Evolutionary conservation across 2,888 invertebrate species (phyloP).

Genomic region (Myopa testacea): DNA sequence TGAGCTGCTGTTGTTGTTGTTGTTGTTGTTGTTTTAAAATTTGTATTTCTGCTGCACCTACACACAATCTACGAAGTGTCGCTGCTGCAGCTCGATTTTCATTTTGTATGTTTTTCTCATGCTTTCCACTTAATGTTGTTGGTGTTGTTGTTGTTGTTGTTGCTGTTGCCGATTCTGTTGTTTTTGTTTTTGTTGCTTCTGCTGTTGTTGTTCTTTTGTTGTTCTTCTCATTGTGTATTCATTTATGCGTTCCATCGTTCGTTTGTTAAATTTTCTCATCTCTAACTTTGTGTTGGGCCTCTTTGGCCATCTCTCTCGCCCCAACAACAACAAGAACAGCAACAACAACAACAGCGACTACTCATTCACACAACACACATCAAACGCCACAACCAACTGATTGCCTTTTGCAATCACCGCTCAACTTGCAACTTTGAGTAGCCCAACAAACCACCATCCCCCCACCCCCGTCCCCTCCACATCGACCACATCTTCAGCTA

Average conservation of each 20-base stretch:
- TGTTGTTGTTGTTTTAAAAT: constrained; percentile 3
- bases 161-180: no score
- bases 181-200: no score
- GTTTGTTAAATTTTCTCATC: not conserved
- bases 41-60: constrained; percentile 10
- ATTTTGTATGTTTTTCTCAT: not conserved
- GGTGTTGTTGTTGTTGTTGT: not conserved
- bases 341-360: no score
- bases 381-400: no score
- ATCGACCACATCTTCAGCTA: not conserved
- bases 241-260: not conserved
- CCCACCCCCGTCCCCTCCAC: not conserved
- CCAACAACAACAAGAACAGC: not conserved
- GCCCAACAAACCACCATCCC: not conserved
- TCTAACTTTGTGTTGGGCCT: not conserved
- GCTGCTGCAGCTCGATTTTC: not conserved
- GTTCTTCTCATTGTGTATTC: not conserved
- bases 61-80: constrained; percentile 4
- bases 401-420: not conserved
- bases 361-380: no score
- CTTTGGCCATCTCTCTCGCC: not conserved
- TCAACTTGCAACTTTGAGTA: not conserved
- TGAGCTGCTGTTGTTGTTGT: not conserved
- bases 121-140: not conserved
- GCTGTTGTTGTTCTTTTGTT: not conserved